Conservation (phyloP, 1,140 invertebrate species). For the Bombus turneri region DNA sequence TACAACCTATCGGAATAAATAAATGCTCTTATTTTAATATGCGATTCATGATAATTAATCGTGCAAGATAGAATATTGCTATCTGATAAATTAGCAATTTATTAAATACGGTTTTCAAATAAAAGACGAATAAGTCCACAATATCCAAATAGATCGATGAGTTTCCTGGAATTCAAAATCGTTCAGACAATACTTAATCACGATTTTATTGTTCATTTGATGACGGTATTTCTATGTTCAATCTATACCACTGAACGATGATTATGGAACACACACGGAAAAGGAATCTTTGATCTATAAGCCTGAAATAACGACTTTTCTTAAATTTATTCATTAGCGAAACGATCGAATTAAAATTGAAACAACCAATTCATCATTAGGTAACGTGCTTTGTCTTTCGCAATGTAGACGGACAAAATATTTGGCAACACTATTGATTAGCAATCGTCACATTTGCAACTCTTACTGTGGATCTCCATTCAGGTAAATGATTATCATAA, state of each 20-base stretch:
- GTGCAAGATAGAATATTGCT: too few species aligned
- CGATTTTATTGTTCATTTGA: background rate
- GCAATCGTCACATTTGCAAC: background rate
- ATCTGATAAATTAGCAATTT: background rate
- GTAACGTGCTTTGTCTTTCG: background rate
- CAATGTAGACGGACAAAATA: background rate
- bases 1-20: background rate
- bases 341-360: slow-evolving; percentile 11
- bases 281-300: background rate
- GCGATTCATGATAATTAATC: background rate
- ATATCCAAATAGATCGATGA: background rate
- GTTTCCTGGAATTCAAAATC: background rate
- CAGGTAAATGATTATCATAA: slow-evolving; percentile 1
- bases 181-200: background rate
- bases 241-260: background rate
- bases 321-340: background rate
- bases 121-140: background rate
- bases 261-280: background rate
- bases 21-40: background rate
- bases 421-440: background rate
- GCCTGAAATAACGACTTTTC: background rate
- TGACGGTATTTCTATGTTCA: background rate
- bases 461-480: too few species aligned
- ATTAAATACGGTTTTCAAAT: background rate
- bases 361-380: background rate